Percentiles rank a stretch among this genome's conserved stretches.
These are phyloP conservation scores for Equus quagga DNA, from an alignment of 2,113 vertebrate genomes.

Conservation along the genomic window DNA sequence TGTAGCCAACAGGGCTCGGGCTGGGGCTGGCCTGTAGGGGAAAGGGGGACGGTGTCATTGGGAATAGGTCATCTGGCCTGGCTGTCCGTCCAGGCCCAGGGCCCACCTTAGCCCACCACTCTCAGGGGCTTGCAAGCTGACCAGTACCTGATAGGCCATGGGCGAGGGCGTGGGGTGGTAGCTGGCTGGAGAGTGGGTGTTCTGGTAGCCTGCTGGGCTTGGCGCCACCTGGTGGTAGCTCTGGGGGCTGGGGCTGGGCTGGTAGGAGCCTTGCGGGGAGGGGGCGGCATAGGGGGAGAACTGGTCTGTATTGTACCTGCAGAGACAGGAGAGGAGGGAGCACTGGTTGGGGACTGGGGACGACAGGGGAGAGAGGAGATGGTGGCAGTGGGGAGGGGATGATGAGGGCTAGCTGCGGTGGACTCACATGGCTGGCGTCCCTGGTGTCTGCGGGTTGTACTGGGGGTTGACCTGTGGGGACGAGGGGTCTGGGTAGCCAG, in stretches of 20 bases:
- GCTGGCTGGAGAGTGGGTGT: slow-evolving; percentile 96
- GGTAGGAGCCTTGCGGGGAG: slow-evolving; percentile 96
- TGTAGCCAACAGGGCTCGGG: slow-evolving; percentile 96
- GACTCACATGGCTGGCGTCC: slow-evolving; percentile 96
- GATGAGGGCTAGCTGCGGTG: rapidly evolving
- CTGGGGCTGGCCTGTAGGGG: slow-evolving; percentile 93
- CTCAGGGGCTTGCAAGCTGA: background rate
- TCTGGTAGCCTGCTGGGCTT: slow-evolving; percentile 96
- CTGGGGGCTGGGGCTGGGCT: slow-evolving; percentile 96
- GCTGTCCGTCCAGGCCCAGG: background rate
- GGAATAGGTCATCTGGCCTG: background rate
- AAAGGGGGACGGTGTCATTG: background rate
- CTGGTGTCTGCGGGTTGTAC: slow-evolving; percentile 97
- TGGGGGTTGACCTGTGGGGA: slow-evolving; percentile 97
- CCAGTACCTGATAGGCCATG: slow-evolving; percentile 95
- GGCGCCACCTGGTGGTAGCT: slow-evolving; percentile 97
- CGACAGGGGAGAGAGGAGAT: too few species aligned
- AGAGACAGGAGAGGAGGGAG: background rate
- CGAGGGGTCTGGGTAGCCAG: slow-evolving; percentile 96
- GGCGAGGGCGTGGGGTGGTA: slow-evolving; percentile 96
- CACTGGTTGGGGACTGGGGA: background rate
- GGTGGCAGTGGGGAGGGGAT: too few species aligned
- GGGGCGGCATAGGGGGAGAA: slow-evolving; percentile 96
- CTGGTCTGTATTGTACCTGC: slow-evolving; percentile 97
- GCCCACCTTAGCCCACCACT: background rate